Conservation (phyloP, 2,888 invertebrate genomes). For the Aphodius sticticus region DNA sequence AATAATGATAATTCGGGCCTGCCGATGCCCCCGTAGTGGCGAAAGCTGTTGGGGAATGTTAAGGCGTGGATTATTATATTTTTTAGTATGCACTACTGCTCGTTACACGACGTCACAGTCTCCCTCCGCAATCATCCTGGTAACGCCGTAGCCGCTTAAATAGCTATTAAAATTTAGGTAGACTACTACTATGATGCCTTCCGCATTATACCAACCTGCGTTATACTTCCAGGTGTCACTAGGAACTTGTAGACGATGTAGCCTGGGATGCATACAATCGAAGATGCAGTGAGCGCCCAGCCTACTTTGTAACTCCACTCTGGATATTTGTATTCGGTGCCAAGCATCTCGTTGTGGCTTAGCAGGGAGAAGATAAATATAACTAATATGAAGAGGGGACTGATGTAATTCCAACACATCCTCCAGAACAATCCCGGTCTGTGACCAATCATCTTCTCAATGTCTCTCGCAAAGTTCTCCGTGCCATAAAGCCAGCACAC, state of each 20-base stretch:
- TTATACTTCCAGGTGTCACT: slow-evolving; percentile 71
- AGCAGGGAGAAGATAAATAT: slow-evolving; percentile 86
- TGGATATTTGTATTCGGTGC: slow-evolving; percentile 78
- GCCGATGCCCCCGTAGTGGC: no score
- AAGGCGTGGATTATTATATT: no score
- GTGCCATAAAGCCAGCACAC: slow-evolving; percentile 92
- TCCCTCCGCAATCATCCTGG: no score
- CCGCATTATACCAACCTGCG: slow-evolving; percentile 57
- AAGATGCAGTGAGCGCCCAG: slow-evolving; percentile 84
- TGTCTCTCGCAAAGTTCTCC: slow-evolving; percentile 80
- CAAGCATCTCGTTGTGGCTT: slow-evolving; percentile 82
- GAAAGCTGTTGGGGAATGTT: no score
- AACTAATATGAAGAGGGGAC: slow-evolving; percentile 84
- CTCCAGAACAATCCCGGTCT: slow-evolving; percentile 82
- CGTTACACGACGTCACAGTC: no score
- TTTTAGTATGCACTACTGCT: no score
- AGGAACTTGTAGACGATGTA: slow-evolving; percentile 82
- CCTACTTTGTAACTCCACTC: slow-evolving; percentile 83
- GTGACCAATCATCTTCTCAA: slow-evolving; percentile 84
- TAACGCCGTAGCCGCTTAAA: no score
- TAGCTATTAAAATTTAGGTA: no score
- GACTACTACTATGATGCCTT: no score
- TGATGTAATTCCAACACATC: slow-evolving; percentile 86
- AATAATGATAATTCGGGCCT: no score
- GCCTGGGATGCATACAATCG: slow-evolving; percentile 84